A percentile compares a stretch with the other conserved stretches of the same genome.
These are phyloP conservation scores for Salvelinus sp. DNA, from an alignment of 2,113 vertebrate species.

Conservation along the genomic window DNA sequence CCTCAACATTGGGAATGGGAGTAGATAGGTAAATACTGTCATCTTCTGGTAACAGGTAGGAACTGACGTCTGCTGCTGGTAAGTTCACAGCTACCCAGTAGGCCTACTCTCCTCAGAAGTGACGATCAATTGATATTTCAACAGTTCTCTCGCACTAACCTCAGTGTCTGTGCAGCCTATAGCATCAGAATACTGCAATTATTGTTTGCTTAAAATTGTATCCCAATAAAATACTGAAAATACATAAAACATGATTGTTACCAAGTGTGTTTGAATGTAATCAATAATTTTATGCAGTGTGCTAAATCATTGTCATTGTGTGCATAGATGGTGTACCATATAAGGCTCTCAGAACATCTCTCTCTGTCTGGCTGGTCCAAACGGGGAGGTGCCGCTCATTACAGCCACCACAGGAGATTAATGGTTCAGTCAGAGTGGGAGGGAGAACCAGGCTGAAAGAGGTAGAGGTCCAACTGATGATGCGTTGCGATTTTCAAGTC, in stretches of 20 bases:
- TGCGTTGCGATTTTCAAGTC: neutral
- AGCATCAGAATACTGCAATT: constrained; percentile 32
- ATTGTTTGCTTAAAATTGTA: constrained; percentile 45
- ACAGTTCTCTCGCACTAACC: constrained; percentile 42
- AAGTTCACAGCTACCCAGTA: neutral
- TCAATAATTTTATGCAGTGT: constrained; percentile 69
- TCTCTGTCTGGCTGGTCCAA: constrained; percentile 75
- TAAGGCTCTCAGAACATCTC: constrained; percentile 70
- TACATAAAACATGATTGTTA: constrained; percentile 47
- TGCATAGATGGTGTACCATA: constrained; percentile 65
- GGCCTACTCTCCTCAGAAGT: constrained; percentile 22
- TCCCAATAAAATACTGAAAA: constrained; percentile 56
- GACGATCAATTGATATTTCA: constrained; percentile 49
- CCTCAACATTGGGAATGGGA: neutral
- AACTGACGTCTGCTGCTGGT: neutral
- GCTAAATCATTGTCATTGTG: constrained; percentile 76
- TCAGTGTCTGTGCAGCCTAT: constrained; percentile 33
- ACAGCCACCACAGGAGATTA: constrained; percentile 70
- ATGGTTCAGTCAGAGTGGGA: constrained; percentile 65
- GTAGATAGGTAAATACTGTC: constrained; percentile 59
- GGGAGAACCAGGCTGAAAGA: constrained; percentile 48
- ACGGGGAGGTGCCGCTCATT: constrained; percentile 74
- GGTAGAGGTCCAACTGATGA: constrained; percentile 51
- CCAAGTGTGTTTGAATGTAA: constrained; percentile 54
- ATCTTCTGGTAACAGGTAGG: constrained; percentile 49